A percentile compares a stretch with the other conserved stretches of the same genome.
phyloP scores from a whole-genome alignment of 2,113 vertebrate genomes.

The Colinus virginianus region DNA sequence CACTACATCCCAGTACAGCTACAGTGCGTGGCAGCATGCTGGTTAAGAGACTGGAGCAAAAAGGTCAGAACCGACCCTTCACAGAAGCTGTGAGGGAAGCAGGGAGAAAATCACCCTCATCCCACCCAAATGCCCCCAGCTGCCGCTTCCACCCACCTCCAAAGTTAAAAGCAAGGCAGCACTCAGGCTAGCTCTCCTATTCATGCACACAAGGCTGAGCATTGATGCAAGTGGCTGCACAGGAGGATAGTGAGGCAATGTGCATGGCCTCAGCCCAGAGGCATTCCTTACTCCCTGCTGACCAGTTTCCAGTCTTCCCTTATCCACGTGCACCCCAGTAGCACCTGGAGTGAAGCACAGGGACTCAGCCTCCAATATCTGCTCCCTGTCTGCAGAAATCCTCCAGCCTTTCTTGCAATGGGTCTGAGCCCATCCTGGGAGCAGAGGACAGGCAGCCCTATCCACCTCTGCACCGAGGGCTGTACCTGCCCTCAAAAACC shows the following conservation, averaged over 20 bases:
- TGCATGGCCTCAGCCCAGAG: background rate
- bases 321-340: background rate
- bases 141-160: background rate
- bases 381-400: background rate
- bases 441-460: background rate
- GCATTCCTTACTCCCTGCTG: background rate
- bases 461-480: background rate
- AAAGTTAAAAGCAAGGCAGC: background rate
- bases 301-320: background rate
- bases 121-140: background rate
- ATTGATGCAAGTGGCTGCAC: background rate
- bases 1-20: background rate
- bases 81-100: background rate
- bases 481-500: background rate
- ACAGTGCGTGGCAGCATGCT: background rate
- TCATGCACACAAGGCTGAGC: background rate
- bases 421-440: background rate
- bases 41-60: background rate
- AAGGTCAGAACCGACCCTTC: background rate
- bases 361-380: background rate
- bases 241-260: accelerated
- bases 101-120: background rate
- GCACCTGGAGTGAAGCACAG: background rate
- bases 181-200: background rate
- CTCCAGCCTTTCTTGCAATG: background rate